Percentiles rank a stretch among this genome's conserved stretches.
phyloP scores from a whole-genome alignment of 2,888 invertebrate genomes.

The Agrochola lota region DNA sequence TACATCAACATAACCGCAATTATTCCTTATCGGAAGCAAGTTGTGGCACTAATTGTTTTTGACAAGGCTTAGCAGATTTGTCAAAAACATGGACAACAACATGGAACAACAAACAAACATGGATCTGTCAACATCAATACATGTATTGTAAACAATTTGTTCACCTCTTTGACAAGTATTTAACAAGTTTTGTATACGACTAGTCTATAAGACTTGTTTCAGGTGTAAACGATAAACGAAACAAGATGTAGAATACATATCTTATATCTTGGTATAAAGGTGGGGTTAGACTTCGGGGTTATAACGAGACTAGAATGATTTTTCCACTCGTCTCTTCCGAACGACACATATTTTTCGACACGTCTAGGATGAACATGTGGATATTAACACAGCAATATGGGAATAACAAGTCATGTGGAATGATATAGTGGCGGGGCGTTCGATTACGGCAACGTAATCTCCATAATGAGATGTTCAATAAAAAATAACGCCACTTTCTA shows the following conservation, averaged over 20 bases:
- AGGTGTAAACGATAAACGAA: not conserved
- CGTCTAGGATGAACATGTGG: not conserved
- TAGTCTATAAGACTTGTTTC: not conserved
- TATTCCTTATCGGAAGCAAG: too few species aligned
- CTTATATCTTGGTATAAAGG: not conserved
- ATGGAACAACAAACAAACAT: too few species aligned
- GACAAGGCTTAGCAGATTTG: not conserved
- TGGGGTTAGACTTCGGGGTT: not conserved
- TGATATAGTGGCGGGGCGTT: conserved; percentile 11
- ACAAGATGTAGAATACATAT: not conserved
- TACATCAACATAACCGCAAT: too few species aligned
- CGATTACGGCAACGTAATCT: conserved; percentile 26
- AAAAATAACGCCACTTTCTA: conserved; percentile 53
- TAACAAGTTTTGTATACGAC: not conserved
- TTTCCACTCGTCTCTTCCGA: not conserved
- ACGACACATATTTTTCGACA: not conserved
- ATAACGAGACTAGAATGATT: not conserved
- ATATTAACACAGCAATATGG: not conserved
- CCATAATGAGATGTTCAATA: conserved; percentile 47
- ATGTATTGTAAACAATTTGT: not conserved
- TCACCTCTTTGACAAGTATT: not conserved
- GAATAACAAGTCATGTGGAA: conserved; percentile 9
- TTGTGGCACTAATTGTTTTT: too few species aligned
- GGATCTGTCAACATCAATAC: too few species aligned
- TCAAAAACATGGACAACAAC: not conserved